Percentiles rank a stretch among this genome's conserved stretches.
These are phyloP conservation scores for Haemorhous mexicanus DNA, from an alignment of 2,113 vertebrate genomes.

Conservation along the genomic window DNA sequence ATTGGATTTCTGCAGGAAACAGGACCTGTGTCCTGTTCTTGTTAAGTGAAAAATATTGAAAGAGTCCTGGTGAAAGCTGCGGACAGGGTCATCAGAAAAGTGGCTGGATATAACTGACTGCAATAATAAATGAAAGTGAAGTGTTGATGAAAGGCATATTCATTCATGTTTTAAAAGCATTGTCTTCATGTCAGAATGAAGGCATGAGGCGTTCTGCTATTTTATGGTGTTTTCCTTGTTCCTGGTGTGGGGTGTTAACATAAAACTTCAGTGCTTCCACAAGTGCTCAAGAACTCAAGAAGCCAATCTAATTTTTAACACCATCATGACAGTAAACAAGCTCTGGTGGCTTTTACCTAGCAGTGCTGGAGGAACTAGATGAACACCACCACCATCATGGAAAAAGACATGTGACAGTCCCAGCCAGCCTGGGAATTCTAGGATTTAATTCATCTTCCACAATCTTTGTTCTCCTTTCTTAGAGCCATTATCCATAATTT, in stretches of 20 bases:
- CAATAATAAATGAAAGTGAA: neutral
- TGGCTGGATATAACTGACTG: neutral
- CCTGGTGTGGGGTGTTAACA: neutral
- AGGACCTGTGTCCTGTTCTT: neutral
- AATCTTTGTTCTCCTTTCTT: neutral
- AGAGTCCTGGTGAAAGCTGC: neutral
- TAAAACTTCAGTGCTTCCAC: neutral
- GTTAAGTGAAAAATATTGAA: neutral
- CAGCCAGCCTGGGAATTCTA: neutral
- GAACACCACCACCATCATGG: neutral
- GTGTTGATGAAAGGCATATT: neutral
- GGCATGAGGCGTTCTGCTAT: neutral
- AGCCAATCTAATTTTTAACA: neutral
- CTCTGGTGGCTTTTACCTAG: neutral
- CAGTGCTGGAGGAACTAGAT: neutral
- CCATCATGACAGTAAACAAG: neutral
- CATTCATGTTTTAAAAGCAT: neutral
- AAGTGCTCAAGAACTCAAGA: neutral
- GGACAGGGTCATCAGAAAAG: neutral
- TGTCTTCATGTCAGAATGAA: neutral
- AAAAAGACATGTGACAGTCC: accelerated
- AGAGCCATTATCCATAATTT: neutral
- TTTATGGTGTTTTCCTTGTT: neutral
- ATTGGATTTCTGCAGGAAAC: neutral
- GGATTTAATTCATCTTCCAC: neutral